A percentile compares a stretch with the other conserved stretches of the same genome.
Conservation (phyloP, 2,113 vertebrate genomes). For the Rousettus leschenaultii region DNA sequence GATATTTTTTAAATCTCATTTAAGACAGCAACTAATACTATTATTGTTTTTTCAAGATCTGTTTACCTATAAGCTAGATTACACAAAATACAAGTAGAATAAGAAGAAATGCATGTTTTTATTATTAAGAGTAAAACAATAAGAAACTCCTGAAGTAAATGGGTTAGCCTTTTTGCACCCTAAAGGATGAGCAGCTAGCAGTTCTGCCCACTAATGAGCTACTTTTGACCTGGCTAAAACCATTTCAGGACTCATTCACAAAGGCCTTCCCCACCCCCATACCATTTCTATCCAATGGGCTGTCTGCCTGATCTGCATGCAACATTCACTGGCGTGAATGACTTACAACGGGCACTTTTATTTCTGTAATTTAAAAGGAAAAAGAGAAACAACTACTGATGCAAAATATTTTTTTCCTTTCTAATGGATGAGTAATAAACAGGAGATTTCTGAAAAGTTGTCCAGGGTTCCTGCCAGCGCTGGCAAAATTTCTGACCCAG, state of each 20-base stretch:
- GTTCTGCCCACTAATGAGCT: constrained; percentile 35
- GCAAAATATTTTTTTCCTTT: constrained; percentile 59
- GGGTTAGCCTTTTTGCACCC: constrained; percentile 37
- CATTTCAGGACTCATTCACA: constrained; percentile 26
- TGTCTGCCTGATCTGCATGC: constrained; percentile 35
- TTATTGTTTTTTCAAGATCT: background rate
- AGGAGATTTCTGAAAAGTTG: constrained; percentile 65
- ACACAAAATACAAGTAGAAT: background rate
- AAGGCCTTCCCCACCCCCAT: background rate
- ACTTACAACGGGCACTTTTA: constrained; percentile 63
- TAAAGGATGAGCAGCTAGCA: constrained; percentile 42
- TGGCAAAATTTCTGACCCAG: constrained; percentile 51
- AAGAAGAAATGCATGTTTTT: constrained; percentile 32
- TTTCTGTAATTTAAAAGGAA: constrained; percentile 64
- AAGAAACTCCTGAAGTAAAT: constrained; percentile 38
- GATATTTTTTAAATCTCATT: background rate
- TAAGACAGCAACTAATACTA: background rate
- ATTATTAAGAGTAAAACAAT: background rate
- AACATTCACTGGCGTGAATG: constrained; percentile 36
- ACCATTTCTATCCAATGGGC: background rate
- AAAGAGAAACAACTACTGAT: constrained; percentile 32
- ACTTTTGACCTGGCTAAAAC: constrained; percentile 60
- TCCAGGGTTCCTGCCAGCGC: constrained; percentile 30
- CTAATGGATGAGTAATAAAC: constrained; percentile 40
- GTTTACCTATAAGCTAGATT: background rate